A percentile compares a stretch with the other conserved stretches of the same genome.
Conservation (phyloP, 2,113 vertebrate species). For the Ptilorrhoa leucosticta region DNA sequence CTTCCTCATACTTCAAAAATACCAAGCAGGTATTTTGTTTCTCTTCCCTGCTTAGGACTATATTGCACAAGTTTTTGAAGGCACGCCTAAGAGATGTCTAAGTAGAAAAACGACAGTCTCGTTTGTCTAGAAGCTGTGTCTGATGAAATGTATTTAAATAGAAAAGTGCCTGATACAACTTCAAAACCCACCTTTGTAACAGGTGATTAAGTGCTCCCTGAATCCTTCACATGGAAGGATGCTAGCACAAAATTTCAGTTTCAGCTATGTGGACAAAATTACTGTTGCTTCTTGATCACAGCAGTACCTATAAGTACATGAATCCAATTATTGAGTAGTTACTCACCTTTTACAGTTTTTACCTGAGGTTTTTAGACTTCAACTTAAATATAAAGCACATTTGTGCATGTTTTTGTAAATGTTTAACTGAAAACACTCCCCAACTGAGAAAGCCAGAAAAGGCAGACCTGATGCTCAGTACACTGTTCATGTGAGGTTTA, state of each 20-base stretch:
- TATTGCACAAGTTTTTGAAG: background rate
- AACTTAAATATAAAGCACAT: background rate
- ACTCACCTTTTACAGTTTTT: background rate
- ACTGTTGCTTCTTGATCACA: background rate
- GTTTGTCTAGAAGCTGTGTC: background rate
- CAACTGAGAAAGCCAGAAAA: background rate
- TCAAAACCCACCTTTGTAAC: background rate
- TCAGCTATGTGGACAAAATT: background rate
- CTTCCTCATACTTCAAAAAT: background rate
- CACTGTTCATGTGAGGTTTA: background rate
- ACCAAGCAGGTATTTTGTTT: background rate
- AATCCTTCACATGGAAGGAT: background rate
- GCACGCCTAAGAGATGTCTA: background rate
- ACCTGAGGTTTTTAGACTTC: background rate
- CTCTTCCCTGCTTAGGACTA: background rate
- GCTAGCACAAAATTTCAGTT: background rate
- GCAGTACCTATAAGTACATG: background rate
- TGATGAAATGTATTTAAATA: background rate
- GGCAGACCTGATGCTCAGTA: background rate
- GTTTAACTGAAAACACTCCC: background rate
- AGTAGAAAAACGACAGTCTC: background rate
- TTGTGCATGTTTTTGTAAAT: background rate
- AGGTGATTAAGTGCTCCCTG: background rate
- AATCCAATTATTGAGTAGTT: background rate
- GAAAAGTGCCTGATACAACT: background rate